Base-by-base conservation (phyloP, 2,797 vertebrate species). In the Sebastiscus albofasciatus region DNA sequence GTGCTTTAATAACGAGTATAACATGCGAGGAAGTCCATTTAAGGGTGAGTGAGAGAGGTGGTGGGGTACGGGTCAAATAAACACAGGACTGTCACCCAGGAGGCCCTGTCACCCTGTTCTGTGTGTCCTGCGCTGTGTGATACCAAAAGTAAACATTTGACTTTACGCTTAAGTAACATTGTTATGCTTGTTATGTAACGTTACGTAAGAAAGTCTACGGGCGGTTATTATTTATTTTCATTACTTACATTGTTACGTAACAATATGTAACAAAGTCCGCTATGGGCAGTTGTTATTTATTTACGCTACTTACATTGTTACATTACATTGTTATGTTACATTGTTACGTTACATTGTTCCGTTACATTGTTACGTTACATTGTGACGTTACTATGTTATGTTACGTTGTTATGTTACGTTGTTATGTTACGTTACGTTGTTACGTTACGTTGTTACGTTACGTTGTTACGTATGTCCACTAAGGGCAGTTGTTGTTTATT, bases 331-430 rank as follows among this genome's bases (percentile, higher is more conserved):
- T 49, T 8, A 49, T 3, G 1, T 46, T 18, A 18, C 42, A 5
- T 8, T 24, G 39, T 42, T 42, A 39, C 1, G 36, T 42, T 42
- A 39, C 2, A 13, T 39, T 39, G 36, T 39, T 5, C 5, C 1
- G 36, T 39, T 39, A 42, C 13, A 5, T 2, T 42, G 13, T 39
- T 5, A 39, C 13, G 36, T 39, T 39, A 39, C 36, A 2, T 1
- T 39, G 34, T 42, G 2, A 42, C 0, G 39, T 42, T 42, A 42
- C 13, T 0, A 2, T 39, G 36, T 39, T 13, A 39, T 0, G 39
- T 14, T 39, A 39, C 36, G 2, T 5, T 39, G 36, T 39, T 39
- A 39, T 0, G 14, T 46, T 46, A 46, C 0, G 0, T 18, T 46
- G 42, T 46, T 46, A 18, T 0, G 42, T 46, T 8, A 33, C 31